phyloP scores from a whole-genome alignment of 35 echinoderm and acorn worm genomes.

The Holothuria glaberrima region DNA sequence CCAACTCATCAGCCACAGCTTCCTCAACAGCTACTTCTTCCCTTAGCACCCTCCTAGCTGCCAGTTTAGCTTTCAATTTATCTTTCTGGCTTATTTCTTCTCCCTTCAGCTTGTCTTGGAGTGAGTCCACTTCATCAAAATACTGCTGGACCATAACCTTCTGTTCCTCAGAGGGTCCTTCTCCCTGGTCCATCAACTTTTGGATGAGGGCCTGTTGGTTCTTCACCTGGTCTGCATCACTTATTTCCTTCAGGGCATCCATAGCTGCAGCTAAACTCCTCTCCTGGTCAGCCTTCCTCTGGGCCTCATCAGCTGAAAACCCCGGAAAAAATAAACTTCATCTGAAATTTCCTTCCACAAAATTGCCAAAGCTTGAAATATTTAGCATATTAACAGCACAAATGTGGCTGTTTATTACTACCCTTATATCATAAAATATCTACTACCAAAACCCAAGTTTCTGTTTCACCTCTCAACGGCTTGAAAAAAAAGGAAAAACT shows the following conservation, averaged over 20 bases:
- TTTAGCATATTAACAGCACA: too few species aligned
- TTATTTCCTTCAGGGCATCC: slow-evolving; percentile 60
- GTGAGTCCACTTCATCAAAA: slow-evolving; percentile 34
- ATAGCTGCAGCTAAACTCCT: slow-evolving; percentile 67
- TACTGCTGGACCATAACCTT: slow-evolving; percentile 67
- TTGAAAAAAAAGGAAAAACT: too few species aligned
- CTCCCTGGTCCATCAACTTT: slow-evolving; percentile 41
- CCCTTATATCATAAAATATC: too few species aligned
- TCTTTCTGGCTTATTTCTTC: slow-evolving; percentile 50
- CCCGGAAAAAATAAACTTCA: neutral
- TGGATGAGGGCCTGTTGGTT: slow-evolving; percentile 61
- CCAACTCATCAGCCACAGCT: slow-evolving; percentile 79
- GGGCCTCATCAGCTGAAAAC: slow-evolving; percentile 55
- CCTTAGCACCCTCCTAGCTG: slow-evolving; percentile 71
- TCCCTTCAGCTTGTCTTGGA: slow-evolving; percentile 38
- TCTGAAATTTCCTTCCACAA: too few species aligned
- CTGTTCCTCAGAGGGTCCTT: slow-evolving; percentile 61
- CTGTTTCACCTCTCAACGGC: too few species aligned
- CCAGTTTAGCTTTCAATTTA: slow-evolving; percentile 80
- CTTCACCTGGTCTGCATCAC: slow-evolving; percentile 66
- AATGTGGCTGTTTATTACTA: too few species aligned
- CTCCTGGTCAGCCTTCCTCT: slow-evolving; percentile 71
- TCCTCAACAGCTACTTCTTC: slow-evolving; percentile 85
- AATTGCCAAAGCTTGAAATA: too few species aligned
- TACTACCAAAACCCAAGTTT: too few species aligned